Conservation (phyloP, 2,888 invertebrate genomes). For the Carabus problematicus region DNA sequence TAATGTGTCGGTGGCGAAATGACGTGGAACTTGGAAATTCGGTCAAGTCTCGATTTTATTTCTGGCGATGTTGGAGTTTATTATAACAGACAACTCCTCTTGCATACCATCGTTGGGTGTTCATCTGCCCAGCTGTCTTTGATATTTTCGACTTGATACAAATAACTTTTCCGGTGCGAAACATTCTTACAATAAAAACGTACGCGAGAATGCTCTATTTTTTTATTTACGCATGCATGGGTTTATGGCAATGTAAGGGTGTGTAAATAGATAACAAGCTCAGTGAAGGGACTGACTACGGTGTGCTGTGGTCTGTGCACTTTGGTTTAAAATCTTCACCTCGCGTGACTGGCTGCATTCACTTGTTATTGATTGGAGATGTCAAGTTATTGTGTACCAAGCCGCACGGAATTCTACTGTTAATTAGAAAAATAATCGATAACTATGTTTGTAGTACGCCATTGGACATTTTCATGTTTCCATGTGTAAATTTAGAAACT, state of each 20-base stretch:
- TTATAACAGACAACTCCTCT: conserved; percentile 12
- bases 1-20: conserved; percentile 1
- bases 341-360: conserved; percentile 15
- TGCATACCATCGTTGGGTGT: conserved; percentile 30
- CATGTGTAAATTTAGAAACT: too few species aligned
- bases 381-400: too few species aligned
- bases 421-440: too few species aligned
- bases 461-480: too few species aligned
- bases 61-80: conserved; percentile 28
- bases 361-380: too few species aligned
- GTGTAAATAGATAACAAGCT: conserved; percentile 5
- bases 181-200: conserved; percentile 1
- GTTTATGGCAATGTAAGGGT: not conserved
- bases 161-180: conserved; percentile 12
- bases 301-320: conserved; percentile 6
- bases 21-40: conserved; percentile 23
- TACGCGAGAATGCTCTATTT: conserved; percentile 1
- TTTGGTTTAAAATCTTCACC: conserved; percentile 17
- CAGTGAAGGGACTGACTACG: conserved; percentile 16
- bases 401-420: too few species aligned
- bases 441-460: too few species aligned
- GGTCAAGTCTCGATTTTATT: conserved; percentile 32
- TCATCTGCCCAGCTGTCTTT: conserved; percentile 24
- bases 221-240: conserved; percentile 14
- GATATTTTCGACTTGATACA: conserved; percentile 28